Conservation (phyloP, 1,140 invertebrate species). For the Ladona fulva region DNA sequence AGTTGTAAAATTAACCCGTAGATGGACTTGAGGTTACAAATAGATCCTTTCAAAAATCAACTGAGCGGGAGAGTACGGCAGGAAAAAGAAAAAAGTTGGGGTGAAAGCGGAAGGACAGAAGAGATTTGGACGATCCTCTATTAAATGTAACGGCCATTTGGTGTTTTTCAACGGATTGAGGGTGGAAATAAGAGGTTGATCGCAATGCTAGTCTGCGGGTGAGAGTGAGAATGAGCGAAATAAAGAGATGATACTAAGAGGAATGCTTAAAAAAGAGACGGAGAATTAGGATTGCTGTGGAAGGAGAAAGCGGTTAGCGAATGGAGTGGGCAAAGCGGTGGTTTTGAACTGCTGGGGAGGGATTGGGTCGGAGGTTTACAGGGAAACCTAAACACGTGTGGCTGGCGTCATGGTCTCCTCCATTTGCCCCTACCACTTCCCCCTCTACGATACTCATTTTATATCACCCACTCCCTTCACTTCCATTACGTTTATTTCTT, state of each 20-base stretch:
- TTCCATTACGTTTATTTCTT: background rate
- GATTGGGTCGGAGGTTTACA: background rate
- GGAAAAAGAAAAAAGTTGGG: background rate
- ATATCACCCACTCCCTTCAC: background rate
- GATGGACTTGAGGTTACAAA: too few species aligned
- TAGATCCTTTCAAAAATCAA: too few species aligned
- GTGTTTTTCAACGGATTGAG: background rate
- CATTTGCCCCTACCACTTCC: background rate
- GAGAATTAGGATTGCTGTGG: background rate
- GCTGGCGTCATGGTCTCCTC: background rate
- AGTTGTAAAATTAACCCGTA: too few species aligned
- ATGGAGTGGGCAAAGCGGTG: background rate
- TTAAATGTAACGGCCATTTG: too few species aligned
- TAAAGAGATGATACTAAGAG: too few species aligned
- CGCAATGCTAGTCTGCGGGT: too few species aligned
- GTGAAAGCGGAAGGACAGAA: background rate
- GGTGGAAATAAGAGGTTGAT: background rate
- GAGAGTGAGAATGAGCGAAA: too few species aligned
- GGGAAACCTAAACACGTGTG: conserved; percentile 7
- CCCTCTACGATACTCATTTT: background rate
- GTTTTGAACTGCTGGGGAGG: background rate
- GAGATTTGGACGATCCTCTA: too few species aligned
- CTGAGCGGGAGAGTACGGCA: background rate
- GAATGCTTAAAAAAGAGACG: too few species aligned
- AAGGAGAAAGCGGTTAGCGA: background rate